These are phyloP conservation scores for Corydoras sp. DNA, from an alignment of 2,113 vertebrate genomes.

Conservation along the genomic window DNA sequence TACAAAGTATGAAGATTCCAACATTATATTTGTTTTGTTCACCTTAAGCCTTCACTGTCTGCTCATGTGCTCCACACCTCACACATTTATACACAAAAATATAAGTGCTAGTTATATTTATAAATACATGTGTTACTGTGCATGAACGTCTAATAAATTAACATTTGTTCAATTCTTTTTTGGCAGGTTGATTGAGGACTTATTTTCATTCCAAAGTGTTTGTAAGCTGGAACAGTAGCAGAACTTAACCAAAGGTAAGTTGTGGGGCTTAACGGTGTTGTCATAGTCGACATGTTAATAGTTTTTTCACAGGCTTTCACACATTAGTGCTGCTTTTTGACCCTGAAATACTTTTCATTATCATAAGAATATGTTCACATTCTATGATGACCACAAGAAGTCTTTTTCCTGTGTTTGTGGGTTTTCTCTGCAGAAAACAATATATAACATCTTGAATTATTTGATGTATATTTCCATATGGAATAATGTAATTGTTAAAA, in stretches of 20 bases:
- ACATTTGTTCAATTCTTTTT: constrained; percentile 27
- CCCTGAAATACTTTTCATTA: neutral
- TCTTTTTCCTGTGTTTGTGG: neutral
- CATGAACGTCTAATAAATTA: constrained; percentile 11
- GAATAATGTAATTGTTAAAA: constrained; percentile 16
- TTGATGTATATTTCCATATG: constrained; percentile 12
- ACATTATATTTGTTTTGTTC: no score
- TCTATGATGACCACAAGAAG: neutral
- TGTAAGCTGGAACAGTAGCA: constrained; percentile 34
- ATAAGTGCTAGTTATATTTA: constrained; percentile 6
- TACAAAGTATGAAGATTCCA: no score
- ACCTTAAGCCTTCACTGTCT: no score
- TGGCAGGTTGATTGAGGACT: constrained; percentile 36
- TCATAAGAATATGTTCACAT: neutral
- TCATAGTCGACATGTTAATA: neutral
- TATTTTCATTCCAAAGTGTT: constrained; percentile 30
- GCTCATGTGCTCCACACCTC: no score
- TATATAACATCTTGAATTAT: neutral
- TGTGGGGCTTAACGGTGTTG: neutral
- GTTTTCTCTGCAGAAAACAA: constrained; percentile 15
- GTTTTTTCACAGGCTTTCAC: neutral
- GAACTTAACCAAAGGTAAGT: constrained; percentile 42
- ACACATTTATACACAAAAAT: constrained; percentile 4
- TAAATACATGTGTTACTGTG: constrained; percentile 1
- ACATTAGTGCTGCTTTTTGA: neutral